Conservation (phyloP, 1,140 invertebrate species). For the Alviniconcha marisindica region DNA sequence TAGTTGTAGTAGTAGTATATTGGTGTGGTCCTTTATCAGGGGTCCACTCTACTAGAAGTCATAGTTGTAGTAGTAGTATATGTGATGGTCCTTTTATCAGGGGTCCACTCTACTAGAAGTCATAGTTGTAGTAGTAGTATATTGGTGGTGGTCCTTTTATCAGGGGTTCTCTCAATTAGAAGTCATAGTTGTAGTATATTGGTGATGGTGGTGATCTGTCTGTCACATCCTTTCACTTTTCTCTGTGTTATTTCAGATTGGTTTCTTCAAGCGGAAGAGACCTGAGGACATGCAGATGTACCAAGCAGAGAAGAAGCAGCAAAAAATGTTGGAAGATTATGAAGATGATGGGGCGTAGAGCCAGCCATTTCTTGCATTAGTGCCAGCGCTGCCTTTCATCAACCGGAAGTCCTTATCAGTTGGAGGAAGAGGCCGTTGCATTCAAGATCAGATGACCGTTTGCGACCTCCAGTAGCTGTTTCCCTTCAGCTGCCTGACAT, state of each 20-base stretch:
- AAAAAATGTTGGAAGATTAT: slow-evolving; percentile 45
- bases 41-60: too few relatives aligned
- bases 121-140: too few relatives aligned
- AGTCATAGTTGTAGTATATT: too few relatives aligned
- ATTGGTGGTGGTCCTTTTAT: too few relatives aligned
- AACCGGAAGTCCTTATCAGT: background rate
- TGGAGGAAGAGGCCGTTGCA: background rate
- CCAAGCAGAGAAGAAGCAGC: slow-evolving; percentile 52
- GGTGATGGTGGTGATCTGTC: too few relatives aligned
- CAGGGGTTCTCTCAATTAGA: too few relatives aligned
- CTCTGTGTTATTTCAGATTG: slow-evolving; percentile 83
- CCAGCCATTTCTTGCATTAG: background rate
- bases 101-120: too few relatives aligned
- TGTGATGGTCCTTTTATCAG: too few relatives aligned
- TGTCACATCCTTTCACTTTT: too few relatives aligned
- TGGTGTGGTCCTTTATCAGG: too few relatives aligned
- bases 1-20: too few relatives aligned
- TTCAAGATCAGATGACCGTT: background rate
- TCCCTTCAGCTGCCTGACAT: background rate
- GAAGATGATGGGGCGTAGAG: slow-evolving; percentile 38
- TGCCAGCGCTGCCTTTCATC: background rate
- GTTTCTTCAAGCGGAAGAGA: slow-evolving; percentile 94
- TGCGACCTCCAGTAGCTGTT: background rate
- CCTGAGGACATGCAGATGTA: slow-evolving; percentile 76
- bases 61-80: too few relatives aligned